Evolutionary conservation across 2,797 vertebrate species (phyloP).

Genomic region (Holocentrus rufus): DNA sequence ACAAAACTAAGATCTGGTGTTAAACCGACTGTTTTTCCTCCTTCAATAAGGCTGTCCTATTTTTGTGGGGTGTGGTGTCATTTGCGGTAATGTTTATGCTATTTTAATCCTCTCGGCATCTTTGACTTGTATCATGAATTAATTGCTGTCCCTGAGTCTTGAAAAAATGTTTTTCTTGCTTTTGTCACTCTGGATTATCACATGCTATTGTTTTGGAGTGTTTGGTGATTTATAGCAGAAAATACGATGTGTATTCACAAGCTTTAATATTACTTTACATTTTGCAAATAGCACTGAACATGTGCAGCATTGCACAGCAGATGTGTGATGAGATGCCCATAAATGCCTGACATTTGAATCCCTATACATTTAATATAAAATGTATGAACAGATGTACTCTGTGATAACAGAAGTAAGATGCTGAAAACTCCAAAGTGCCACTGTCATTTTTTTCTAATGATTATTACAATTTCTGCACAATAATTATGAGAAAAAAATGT

Average conservation of each 20-base stretch:
- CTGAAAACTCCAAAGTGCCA: slow-evolving; percentile 1
- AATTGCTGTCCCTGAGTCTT: slow-evolving; percentile 3
- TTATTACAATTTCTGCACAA: slow-evolving; percentile 1
- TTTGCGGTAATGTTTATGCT: slow-evolving; percentile 4
- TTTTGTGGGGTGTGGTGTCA: slow-evolving; percentile 37
- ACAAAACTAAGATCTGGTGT: slow-evolving; percentile 3
- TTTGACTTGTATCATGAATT: slow-evolving; percentile 24
- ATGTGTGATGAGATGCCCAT: background rate
- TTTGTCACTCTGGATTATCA: background rate
- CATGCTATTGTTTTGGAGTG: background rate
- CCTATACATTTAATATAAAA: background rate
- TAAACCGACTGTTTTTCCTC: slow-evolving; percentile 3
- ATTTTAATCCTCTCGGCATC: slow-evolving; percentile 38
- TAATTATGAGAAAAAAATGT: slow-evolving; percentile 11
- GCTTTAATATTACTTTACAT: background rate
- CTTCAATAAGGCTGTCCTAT: slow-evolving; percentile 8
- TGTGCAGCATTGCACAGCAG: background rate
- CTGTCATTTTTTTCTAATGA: background rate
- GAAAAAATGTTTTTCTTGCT: background rate
- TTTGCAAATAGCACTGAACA: background rate
- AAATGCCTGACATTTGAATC: background rate
- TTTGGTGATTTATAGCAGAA: background rate
- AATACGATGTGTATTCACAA: background rate
- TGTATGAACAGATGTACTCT: background rate
- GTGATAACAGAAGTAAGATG: background rate